Evolutionary conservation across 2,797 vertebrate genomes (phyloP).

Genomic region (Protonibea diacanthus): DNA sequence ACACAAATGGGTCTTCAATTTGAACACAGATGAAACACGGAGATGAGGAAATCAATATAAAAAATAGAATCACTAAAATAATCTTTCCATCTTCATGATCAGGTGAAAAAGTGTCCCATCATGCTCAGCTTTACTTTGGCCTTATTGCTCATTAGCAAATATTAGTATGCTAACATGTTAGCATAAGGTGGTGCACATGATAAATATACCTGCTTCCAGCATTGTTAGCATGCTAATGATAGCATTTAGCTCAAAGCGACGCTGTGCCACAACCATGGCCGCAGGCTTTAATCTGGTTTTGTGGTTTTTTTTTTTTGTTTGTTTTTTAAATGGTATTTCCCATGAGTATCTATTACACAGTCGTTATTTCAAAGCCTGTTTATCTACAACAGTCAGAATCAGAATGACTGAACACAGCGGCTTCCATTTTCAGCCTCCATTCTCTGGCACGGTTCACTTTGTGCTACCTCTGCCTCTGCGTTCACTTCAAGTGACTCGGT

Average conservation of each 20-base stretch:
- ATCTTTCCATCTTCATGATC: no score
- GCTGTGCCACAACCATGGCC: background rate
- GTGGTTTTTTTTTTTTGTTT: no score
- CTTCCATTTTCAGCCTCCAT: background rate
- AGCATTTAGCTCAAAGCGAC: background rate
- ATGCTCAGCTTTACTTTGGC: no score
- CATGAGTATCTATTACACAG: background rate
- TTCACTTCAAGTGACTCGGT: constrained; percentile 34
- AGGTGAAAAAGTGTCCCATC: no score
- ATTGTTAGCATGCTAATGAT: background rate
- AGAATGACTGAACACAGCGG: constrained; percentile 21
- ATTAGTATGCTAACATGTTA: background rate
- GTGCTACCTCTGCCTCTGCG: constrained; percentile 2
- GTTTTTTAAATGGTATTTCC: background rate
- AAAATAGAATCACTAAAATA: no score
- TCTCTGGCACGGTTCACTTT: background rate
- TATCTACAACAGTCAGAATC: constrained; percentile 9
- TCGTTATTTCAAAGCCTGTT: background rate
- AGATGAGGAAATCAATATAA: no score
- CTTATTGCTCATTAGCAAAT: no score
- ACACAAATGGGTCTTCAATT: no score
- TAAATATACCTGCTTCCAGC: background rate
- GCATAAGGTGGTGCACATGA: background rate
- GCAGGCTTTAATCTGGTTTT: background rate
- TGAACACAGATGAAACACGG: no score